Evolutionary conservation across 2,113 vertebrate genomes (phyloP).

Genomic region (Saimiri boliviensis): DNA sequence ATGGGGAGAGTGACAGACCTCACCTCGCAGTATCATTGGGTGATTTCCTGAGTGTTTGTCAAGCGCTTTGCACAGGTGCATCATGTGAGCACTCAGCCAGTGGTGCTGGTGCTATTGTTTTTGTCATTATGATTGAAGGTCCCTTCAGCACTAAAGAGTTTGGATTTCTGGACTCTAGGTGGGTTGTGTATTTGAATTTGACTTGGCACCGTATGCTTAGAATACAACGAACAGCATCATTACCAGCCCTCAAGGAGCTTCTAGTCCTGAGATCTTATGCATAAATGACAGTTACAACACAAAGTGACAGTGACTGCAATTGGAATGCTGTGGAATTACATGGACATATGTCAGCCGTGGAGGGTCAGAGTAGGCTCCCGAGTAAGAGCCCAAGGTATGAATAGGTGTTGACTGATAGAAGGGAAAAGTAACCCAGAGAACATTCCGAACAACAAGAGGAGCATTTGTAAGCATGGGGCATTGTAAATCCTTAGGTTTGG

Average conservation of each 20-base stretch:
- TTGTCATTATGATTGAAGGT: neutral
- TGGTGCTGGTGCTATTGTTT: neutral
- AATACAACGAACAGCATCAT: too few relatives aligned
- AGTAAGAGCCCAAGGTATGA: neutral
- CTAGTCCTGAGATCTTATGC: neutral
- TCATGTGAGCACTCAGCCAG: neutral
- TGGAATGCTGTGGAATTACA: neutral
- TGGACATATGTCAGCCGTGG: neutral
- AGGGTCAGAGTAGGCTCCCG: neutral
- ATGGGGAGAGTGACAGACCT: neutral
- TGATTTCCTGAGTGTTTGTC: neutral
- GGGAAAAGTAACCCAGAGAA: neutral
- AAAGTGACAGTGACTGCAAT: neutral
- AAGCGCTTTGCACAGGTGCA: neutral
- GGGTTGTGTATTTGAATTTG: neutral
- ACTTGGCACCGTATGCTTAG: neutral
- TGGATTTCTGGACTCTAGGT: neutral
- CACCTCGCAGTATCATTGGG: accelerated
- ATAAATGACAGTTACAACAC: neutral
- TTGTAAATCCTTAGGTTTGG: neutral
- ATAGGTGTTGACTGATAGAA: neutral
- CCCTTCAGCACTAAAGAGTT: neutral
- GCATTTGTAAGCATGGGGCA: neutral
- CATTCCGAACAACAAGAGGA: neutral
- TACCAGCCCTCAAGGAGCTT: too few relatives aligned